Base-by-base conservation (phyloP, 2,797 vertebrate species). In the Ciconia nigra region DNA sequence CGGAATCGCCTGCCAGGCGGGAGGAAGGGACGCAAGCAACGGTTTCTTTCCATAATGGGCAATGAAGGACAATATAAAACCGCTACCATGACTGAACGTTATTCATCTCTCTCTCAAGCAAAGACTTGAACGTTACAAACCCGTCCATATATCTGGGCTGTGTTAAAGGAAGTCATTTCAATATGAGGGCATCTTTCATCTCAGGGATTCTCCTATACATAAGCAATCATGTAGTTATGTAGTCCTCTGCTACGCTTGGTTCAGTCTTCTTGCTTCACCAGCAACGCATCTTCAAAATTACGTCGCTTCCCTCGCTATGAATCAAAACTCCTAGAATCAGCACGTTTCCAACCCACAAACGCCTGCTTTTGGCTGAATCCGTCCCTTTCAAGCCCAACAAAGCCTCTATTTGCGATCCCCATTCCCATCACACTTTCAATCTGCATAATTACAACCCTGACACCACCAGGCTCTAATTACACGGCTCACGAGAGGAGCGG, bases 371-470 rank as follows among this genome's bases (percentile, higher is more conserved):
- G 89, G 39, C 65, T 65, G 73, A 80, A 87, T 39, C 15, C 67
- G 29, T 41, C 87, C 83, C 54, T 93, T 97, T 94, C 79, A 65
- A 93, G 39, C 61, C 69, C 85, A 92, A 95, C 82, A 96, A 97
- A 96, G 94, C 76, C 91, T 87, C 81, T 71, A 28, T 70, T 78
- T 61, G 89, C 4, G 92, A 95, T 97, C 97, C 97, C 87, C 84
- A 96, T 98, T 95, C 97, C 94, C 92, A 89, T 93, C 91, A 96
- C 95, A 96, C 88, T 85, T 44, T 7, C 95, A 59, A 95, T 96
- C 93, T 96, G 97, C 96, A 96, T 98, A 98, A 98, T 98, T 97
- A 97, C 59, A 97, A n/a, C 94, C 93, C 88, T 89, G 87, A 94
- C 96, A 98, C 85, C 92, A 91, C 72, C 96, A 92, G 93, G 93